Percentiles rank a stretch among this genome's conserved stretches.
Conservation (phyloP, 2,113 vertebrate genomes). For the Pluvialis apricaria region DNA sequence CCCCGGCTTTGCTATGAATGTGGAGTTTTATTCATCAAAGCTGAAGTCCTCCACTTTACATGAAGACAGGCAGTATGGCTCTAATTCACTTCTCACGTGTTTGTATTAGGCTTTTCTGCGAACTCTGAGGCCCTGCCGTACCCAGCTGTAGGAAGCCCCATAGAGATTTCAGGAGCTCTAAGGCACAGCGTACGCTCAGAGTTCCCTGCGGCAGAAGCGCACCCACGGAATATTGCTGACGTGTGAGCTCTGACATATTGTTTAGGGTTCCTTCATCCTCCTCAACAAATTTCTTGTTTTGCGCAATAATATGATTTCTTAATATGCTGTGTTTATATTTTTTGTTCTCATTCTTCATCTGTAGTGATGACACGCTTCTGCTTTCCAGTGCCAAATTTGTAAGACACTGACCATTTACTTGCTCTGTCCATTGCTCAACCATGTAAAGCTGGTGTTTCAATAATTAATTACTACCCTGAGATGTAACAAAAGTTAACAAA, state of each 20-base stretch:
- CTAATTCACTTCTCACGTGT: background rate
- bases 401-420: accelerated
- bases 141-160: background rate
- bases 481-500: background rate
- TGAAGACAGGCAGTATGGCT: background rate
- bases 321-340: background rate
- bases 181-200: accelerated
- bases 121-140: accelerated
- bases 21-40: background rate
- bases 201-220: background rate
- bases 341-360: background rate
- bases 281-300: background rate
- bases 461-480: background rate
- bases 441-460: background rate
- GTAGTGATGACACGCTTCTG: background rate
- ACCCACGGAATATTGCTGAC: background rate
- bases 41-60: background rate
- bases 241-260: background rate
- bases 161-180: background rate
- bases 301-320: background rate
- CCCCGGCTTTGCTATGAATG: no score
- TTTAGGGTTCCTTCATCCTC: background rate
- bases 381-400: background rate
- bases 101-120: background rate
- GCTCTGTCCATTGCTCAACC: background rate